A percentile compares a stretch with the other conserved stretches of the same genome.
These are phyloP conservation scores for Blastobasis adustella DNA, from an alignment of 2,888 invertebrate species.

Conservation along the genomic window DNA sequence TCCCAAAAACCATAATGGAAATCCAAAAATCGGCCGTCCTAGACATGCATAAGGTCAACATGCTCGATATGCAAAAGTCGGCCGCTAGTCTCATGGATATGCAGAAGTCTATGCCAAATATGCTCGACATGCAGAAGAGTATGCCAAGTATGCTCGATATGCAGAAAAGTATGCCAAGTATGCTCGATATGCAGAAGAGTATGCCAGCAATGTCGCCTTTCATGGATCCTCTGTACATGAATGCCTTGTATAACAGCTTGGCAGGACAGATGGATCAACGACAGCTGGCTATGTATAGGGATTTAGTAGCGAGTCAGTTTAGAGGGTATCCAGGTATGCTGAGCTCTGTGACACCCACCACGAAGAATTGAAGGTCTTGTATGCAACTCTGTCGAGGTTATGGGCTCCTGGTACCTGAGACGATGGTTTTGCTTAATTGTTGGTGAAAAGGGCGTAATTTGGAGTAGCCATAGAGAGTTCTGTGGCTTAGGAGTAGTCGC, in stretches of 20 bases:
- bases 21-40: constrained; percentile 4
- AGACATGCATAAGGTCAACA: constrained; percentile 2
- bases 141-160: constrained; percentile 32
- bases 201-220: constrained; percentile 33
- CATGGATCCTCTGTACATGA: constrained; percentile 57
- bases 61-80: constrained; percentile 17
- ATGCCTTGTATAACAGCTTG: constrained; percentile 50
- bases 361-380: constrained; percentile 43
- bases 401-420: no score
- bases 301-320: constrained; percentile 53
- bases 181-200: constrained; percentile 35
- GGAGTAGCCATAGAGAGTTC: no score
- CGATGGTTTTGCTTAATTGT: no score
- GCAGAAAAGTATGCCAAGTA: constrained; percentile 30
- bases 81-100: constrained; percentile 10
- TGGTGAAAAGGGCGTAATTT: no score
- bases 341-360: constrained; percentile 52
- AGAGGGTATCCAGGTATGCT: constrained; percentile 47
- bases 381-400: no score
- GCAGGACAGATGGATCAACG: constrained; percentile 58
- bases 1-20: constrained; percentile 12
- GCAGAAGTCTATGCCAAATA: constrained; percentile 22
- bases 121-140: constrained; percentile 31
- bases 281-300: constrained; percentile 59
- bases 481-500: no score